Evolutionary conservation across 2,888 invertebrate genomes (phyloP).

Genomic region (Augiades crinisus): DNA sequence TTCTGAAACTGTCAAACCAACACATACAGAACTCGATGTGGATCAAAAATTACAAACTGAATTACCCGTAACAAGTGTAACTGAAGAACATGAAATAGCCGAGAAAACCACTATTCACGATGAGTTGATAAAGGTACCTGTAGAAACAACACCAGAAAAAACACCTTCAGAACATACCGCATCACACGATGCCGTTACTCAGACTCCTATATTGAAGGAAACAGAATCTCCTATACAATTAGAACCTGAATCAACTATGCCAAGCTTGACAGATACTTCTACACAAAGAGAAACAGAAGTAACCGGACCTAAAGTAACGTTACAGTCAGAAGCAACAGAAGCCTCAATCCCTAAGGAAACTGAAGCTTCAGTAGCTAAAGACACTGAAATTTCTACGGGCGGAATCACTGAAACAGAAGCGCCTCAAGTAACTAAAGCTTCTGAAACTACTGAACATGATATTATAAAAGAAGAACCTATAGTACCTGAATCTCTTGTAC

Average conservation of each 20-base stretch:
- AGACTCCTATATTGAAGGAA: constrained; percentile 7
- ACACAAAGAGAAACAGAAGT: constrained; percentile 6
- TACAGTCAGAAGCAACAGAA: not conserved
- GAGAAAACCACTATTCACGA: constrained; percentile 10
- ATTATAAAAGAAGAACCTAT: not conserved
- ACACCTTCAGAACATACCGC: not conserved
- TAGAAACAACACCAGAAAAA: not conserved
- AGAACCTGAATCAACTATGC: constrained; percentile 8
- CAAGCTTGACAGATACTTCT: constrained; percentile 15
- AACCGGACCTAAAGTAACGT: not conserved
- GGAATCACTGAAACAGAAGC: not conserved
- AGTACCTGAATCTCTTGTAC: not conserved
- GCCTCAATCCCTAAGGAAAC: not conserved
- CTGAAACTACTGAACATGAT: not conserved
- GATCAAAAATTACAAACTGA: constrained; percentile 9
- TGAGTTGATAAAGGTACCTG: not conserved
- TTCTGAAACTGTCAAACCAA: constrained; percentile 1
- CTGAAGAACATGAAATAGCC: constrained; percentile 13
- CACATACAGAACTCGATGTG: not conserved
- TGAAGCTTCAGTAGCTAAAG: not conserved
- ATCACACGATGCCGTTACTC: constrained; percentile 10
- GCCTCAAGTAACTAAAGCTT: not conserved
- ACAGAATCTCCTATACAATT: constrained; percentile 17
- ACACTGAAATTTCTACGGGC: not conserved
- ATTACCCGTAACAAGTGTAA: not conserved